Evolutionary conservation across 1,140 invertebrate genomes (phyloP).

Genomic region (Hylaeus anthracinus): DNA sequence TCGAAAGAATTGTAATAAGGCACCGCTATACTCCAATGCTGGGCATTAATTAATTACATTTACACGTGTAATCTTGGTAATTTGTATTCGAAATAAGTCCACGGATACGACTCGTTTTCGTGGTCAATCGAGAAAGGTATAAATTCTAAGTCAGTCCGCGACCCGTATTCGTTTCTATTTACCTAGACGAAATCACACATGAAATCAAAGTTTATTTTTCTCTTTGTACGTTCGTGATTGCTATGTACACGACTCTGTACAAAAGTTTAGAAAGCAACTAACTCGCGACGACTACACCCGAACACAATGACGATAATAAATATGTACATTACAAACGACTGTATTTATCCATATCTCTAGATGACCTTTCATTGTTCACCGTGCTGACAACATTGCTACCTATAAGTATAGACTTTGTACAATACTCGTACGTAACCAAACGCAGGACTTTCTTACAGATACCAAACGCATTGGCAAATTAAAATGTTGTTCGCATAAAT

Average conservation of each 20-base stretch:
- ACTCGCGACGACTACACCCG: constrained; percentile 56
- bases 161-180: not conserved
- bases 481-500: not conserved
- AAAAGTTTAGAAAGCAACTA: constrained; percentile 71
- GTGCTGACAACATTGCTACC: constrained; percentile 24
- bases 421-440: constrained; percentile 46
- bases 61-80: constrained; percentile 25
- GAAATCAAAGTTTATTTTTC: constrained; percentile 66
- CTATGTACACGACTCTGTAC: constrained; percentile 69
- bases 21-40: constrained; percentile 35
- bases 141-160: constrained; percentile 38
- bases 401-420: constrained; percentile 65
- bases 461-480: constrained; percentile 2
- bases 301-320: constrained; percentile 58
- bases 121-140: constrained; percentile 14
- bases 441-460: not conserved
- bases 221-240: constrained; percentile 52
- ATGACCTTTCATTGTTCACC: constrained; percentile 12
- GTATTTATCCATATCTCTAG: constrained; percentile 30
- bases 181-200: constrained; percentile 46
- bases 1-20: constrained; percentile 40
- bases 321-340: constrained; percentile 69
- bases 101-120: not conserved
- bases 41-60: too few relatives aligned
- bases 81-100: constrained; percentile 19